Evolutionary conservation across 2,113 vertebrate species (phyloP), one percentile per base, ranked within the genome.

Genomic region (Sapayoa aenigma): DNA sequence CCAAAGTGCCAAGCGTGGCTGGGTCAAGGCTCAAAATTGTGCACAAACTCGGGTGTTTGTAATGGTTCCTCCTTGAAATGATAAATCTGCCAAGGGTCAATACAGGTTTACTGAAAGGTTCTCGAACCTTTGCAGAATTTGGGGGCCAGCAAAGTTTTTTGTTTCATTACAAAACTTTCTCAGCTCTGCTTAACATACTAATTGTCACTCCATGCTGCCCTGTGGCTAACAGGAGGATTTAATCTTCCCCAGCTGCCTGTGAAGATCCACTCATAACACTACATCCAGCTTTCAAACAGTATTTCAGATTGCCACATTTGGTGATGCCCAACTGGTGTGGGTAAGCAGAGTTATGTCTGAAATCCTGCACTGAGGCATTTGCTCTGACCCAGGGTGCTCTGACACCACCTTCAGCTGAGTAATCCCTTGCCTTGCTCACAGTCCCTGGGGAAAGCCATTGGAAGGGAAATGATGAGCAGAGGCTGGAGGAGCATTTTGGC

Each of bases 21-120:
- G 2, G 23, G 52, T 49, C 62, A 75, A 68, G 55, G 65, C 75
- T 92, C 56, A 74, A 90, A 94, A 78, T 47, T 7, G 0, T 76
- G 76, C 73, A 79, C 49, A 35, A 58, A 78, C 25, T 11, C 21
- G 60, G 28, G 37, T 72, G 58, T 49, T 93, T 95, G 75, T 75
- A 93, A 79, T 13, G 8, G 56, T 75, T 93, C 60, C 52, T 93
- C 69, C 90, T 56, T 68, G 68, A 93, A 95, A 92, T 87, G 59
- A 78, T 79, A 81, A 75, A 90, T 65, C 60, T 89, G 49, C 72
- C 90, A 83, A 86, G 56, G 62, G 41, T 93, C 73, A 81, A 1
- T 72, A 65, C 86, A 91, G 33, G 68, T 91, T 96, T 95, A 86
- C 79, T 87, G 79, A 84, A 88, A 95, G 31, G 30, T 84, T 92